Conservation (phyloP, 2,888 invertebrate genomes). For the Seladonia tumulorum region DNA sequence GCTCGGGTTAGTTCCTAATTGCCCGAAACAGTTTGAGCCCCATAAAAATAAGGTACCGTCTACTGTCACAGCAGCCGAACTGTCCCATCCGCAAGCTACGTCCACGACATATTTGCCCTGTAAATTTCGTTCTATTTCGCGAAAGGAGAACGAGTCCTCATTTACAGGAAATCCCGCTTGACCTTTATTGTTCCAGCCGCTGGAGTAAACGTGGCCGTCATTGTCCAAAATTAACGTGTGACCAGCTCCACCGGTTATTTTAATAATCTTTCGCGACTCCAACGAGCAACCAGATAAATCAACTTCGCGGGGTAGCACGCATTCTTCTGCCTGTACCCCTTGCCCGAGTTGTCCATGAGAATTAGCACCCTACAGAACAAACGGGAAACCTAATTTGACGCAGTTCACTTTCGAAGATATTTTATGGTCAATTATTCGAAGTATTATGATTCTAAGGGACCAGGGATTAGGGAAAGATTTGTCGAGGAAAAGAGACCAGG, state of each 20-base stretch:
- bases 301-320: constrained; percentile 86
- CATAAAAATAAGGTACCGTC: constrained; percentile 90
- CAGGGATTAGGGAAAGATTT: neutral
- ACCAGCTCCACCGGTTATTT: constrained; percentile 91
- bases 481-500: neutral
- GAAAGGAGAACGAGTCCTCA: constrained; percentile 83
- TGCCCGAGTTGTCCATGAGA: constrained; percentile 93
- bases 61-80: constrained; percentile 90
- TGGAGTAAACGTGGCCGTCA: constrained; percentile 89
- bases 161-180: constrained; percentile 87
- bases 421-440: neutral
- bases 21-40: constrained; percentile 93
- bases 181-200: constrained; percentile 92
- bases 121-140: constrained; percentile 62
- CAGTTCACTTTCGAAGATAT: neutral
- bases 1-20: constrained; percentile 86
- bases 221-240: constrained; percentile 90
- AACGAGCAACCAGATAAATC: constrained; percentile 79
- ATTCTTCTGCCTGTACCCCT: constrained; percentile 88
- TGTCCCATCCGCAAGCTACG: constrained; percentile 93
- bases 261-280: constrained; percentile 85
- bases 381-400: neutral
- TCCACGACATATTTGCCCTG: constrained; percentile 86
- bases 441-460: neutral
- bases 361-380: constrained; percentile 89